These are phyloP conservation scores for Dendrolimus pini DNA, from an alignment of 2,888 invertebrate genomes.

Conservation along the genomic window DNA sequence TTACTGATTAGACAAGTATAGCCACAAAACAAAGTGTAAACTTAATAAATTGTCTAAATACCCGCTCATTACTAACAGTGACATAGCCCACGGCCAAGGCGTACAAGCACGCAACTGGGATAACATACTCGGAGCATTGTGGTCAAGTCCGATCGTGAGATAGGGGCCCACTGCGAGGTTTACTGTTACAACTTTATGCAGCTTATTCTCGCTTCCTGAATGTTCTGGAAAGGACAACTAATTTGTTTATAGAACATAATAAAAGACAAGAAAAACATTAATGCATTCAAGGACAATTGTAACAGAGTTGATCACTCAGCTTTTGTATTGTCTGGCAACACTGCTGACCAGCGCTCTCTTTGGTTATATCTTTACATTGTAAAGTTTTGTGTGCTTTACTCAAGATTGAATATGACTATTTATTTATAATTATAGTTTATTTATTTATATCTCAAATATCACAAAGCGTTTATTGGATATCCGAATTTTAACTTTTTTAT, in stretches of 20 bases:
- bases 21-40: background rate
- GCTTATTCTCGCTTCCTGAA: background rate
- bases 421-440: too few species aligned
- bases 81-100: background rate
- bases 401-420: too few species aligned
- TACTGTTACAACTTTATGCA: slow-evolving; percentile 13
- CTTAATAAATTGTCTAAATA: background rate
- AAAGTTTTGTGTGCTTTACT: too few species aligned
- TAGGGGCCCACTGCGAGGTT: slow-evolving; percentile 9
- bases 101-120: slow-evolving; percentile 12
- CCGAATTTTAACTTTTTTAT: too few species aligned
- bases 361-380: too few species aligned
- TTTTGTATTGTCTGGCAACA: too few species aligned
- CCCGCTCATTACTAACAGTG: slow-evolving; percentile 1
- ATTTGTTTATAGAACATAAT: background rate
- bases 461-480: too few species aligned
- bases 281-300: too few species aligned
- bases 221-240: background rate
- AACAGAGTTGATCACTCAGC: too few species aligned
- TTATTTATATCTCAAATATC: too few species aligned
- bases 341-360: too few species aligned
- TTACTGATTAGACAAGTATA: background rate
- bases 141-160: slow-evolving; percentile 14
- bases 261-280: background rate
- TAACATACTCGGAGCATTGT: slow-evolving; percentile 17